phyloP scores from a whole-genome alignment of 2,113 vertebrate genomes.

The Madoqua kirkii region DNA sequence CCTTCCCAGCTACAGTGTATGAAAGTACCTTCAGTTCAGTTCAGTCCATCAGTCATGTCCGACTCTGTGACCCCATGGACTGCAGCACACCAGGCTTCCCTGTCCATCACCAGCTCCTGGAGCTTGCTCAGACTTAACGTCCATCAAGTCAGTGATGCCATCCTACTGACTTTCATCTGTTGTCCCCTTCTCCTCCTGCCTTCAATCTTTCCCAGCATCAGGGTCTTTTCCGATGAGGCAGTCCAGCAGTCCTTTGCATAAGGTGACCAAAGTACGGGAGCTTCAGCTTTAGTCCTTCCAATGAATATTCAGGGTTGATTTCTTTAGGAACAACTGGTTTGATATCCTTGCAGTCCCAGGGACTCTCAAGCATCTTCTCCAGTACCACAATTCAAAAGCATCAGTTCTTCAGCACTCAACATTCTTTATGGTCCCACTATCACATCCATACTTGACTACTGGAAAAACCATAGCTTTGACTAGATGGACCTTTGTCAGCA shows the following conservation, averaged over 20 bases:
- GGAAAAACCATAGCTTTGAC: background rate
- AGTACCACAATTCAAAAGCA: background rate
- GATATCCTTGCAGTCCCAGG: background rate
- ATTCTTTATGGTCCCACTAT: background rate
- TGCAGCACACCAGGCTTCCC: background rate
- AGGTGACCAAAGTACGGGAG: background rate
- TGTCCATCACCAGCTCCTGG: background rate
- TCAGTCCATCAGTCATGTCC: background rate
- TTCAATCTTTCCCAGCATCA: background rate
- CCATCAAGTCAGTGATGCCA: background rate
- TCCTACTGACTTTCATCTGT: background rate
- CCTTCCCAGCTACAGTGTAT: background rate
- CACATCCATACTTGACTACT: background rate
- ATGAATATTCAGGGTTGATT: background rate
- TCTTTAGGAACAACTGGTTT: background rate
- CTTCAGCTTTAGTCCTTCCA: background rate
- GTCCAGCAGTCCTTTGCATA: background rate
- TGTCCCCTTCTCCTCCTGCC: background rate
- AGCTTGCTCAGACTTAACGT: background rate
- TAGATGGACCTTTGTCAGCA: background rate
- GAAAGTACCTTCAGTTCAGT: background rate
- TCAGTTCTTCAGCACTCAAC: background rate
- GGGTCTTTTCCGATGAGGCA: background rate
- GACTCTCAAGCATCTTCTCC: background rate
- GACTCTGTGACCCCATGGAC: background rate